Percentiles rank a stretch among this genome's conserved stretches.
Conservation (phyloP, 2,888 invertebrate species). For the Orthosia gothica region DNA sequence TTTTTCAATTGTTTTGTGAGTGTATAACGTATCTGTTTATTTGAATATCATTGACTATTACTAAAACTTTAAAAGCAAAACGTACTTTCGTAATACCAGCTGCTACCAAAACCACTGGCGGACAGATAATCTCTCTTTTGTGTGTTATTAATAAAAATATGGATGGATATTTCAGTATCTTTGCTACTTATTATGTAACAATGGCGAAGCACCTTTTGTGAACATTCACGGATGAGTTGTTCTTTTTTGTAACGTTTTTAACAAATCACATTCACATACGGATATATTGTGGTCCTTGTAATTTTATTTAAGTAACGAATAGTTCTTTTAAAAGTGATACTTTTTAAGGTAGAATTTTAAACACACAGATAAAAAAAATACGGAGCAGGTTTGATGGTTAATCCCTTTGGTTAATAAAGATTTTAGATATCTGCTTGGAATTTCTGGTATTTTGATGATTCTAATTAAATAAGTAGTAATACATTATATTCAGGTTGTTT, state of each 20-base stretch:
- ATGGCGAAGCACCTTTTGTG: constrained; percentile 85
- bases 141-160: constrained; percentile 91
- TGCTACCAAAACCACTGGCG: constrained; percentile 82
- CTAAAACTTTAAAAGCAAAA: constrained; percentile 44
- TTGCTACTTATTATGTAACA: constrained; percentile 85
- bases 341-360: background rate
- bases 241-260: constrained; percentile 81
- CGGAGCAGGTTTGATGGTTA: constrained; percentile 8
- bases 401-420: background rate
- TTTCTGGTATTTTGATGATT: constrained; percentile 15
- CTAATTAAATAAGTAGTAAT: constrained; percentile 6
- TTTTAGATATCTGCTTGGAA: constrained; percentile 2
- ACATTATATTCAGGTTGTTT: constrained; percentile 7
- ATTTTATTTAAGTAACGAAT: constrained; percentile 44
- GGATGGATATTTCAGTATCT: constrained; percentile 86
- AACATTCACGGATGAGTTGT: constrained; percentile 86
- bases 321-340: constrained; percentile 6
- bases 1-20: too few species aligned
- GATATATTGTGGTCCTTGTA: constrained; percentile 47
- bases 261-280: constrained; percentile 70
- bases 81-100: constrained; percentile 79
- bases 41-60: too few species aligned
- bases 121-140: constrained; percentile 90
- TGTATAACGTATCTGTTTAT: too few species aligned
- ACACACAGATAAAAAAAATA: background rate